phyloP scores from a whole-genome alignment of 2,888 invertebrate genomes.

The Minunthozetes semirufus region DNA sequence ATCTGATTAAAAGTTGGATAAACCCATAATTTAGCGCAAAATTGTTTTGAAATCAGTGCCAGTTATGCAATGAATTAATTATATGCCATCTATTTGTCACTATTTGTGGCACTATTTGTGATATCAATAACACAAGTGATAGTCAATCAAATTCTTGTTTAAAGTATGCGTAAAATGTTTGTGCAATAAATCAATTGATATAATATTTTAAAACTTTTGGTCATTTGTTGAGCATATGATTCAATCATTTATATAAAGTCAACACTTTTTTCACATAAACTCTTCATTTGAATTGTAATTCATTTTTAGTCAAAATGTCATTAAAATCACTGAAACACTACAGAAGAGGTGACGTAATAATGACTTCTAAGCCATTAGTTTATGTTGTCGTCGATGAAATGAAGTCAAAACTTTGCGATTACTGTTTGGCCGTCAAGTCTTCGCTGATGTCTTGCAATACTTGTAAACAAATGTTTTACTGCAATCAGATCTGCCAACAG shows the following conservation, averaged over 20 bases:
- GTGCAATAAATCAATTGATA: no score
- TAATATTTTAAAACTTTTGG: neutral
- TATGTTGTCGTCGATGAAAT: slow-evolving; percentile 28
- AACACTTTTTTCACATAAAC: neutral
- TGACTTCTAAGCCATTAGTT: slow-evolving; percentile 30
- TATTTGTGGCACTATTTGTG: no score
- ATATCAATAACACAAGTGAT: no score
- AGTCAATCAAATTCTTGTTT: no score
- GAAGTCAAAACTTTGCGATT: slow-evolving; percentile 25
- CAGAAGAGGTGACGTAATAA: slow-evolving; percentile 26
- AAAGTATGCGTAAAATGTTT: no score
- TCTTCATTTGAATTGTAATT: neutral
- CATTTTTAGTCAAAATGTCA: neutral
- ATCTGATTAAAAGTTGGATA: no score
- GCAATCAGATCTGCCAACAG: slow-evolving; percentile 22
- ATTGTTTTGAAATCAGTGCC: no score
- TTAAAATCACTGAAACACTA: slow-evolving; percentile 15
- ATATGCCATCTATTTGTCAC: no score
- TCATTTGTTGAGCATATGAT: neutral
- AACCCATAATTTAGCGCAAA: no score
- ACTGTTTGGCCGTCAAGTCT: slow-evolving; percentile 10
- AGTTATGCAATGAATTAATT: no score
- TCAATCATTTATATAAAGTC: neutral
- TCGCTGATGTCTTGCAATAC: neutral
- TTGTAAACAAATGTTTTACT: slow-evolving; percentile 11